Conservation (phyloP, 2,113 vertebrate genomes). For the Stigmatopora nigra region DNA sequence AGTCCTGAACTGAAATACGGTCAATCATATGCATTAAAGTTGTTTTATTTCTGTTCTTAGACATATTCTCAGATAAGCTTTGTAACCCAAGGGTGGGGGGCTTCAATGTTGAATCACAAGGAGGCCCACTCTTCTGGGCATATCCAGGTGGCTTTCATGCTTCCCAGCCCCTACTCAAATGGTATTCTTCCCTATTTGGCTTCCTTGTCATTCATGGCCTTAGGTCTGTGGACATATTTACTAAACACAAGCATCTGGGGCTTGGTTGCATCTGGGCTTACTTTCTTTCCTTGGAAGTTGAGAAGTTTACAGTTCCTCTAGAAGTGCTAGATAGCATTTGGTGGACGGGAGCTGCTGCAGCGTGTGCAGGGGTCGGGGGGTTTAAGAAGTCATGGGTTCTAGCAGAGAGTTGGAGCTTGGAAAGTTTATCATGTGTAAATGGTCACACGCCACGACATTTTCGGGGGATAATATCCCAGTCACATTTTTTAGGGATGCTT, state of each 20-base stretch:
- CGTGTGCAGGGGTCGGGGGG: constrained; percentile 29
- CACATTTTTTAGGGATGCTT: not conserved
- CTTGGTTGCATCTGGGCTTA: constrained; percentile 41
- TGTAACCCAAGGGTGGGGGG: not conserved
- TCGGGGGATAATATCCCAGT: not conserved
- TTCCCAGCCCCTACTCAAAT: constrained; percentile 27
- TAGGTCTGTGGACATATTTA: constrained; percentile 59
- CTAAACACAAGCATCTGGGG: constrained; percentile 67
- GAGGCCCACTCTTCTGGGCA: constrained; percentile 25
- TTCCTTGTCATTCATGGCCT: constrained; percentile 29
- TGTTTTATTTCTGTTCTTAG: no score
- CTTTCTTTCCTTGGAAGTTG: constrained; percentile 12
- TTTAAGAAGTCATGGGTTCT: constrained; percentile 33
- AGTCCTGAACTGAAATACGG: no score
- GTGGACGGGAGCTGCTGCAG: not conserved
- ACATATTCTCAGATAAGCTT: not conserved
- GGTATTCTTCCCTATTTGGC: constrained; percentile 14
- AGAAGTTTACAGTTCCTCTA: constrained; percentile 42
- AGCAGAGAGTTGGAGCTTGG: constrained; percentile 32
- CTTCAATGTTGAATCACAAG: constrained; percentile 1
- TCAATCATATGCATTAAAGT: not conserved
- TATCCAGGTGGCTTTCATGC: constrained; percentile 49
- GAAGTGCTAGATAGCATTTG: constrained; percentile 9
- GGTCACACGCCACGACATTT: not conserved
- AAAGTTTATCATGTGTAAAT: not conserved